Evolutionary conservation across 2,113 vertebrate species (phyloP).

Genomic region (Xiphophorus couchianus): DNA sequence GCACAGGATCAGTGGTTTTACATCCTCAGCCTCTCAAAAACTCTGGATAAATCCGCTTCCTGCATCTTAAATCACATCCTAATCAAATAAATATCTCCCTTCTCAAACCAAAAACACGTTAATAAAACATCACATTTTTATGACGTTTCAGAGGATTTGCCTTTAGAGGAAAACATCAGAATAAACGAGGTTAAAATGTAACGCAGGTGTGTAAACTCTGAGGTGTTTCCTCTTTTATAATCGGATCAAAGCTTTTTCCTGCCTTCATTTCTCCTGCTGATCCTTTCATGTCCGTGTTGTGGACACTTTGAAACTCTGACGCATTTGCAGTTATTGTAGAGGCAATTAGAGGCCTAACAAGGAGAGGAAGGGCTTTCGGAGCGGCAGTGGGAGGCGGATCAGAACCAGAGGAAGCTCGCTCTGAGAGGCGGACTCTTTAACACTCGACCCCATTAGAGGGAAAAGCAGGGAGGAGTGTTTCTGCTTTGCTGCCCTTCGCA

Average conservation of each 20-base stretch:
- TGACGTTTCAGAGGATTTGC: slow-evolving; percentile 15
- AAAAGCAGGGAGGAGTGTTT: slow-evolving; percentile 36
- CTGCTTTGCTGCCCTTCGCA: slow-evolving; percentile 39
- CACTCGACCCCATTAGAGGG: slow-evolving; percentile 41
- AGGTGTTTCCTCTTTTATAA: not conserved
- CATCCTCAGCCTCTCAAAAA: not conserved
- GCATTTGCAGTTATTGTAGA: not conserved
- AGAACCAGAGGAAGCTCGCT: slow-evolving; percentile 18
- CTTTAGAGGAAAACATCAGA: slow-evolving; percentile 3
- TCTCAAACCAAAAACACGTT: not conserved
- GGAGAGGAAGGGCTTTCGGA: not conserved
- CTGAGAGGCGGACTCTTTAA: slow-evolving; percentile 31
- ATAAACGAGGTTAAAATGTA: not conserved
- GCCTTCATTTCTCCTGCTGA: not conserved
- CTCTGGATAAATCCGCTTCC: not conserved
- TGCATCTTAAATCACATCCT: not conserved
- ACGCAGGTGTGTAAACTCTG: not conserved
- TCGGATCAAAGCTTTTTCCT: not conserved
- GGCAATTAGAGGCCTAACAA: slow-evolving; percentile 40
- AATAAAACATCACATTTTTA: slow-evolving; percentile 20
- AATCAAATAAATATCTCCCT: slow-evolving; percentile 10
- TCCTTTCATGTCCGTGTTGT: slow-evolving; percentile 3
- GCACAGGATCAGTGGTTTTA: not conserved
- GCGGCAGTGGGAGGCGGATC: not conserved
- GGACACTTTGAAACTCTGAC: not conserved